phyloP scores from a whole-genome alignment of 2,797 vertebrate species.

The Labeo calbasu region DNA sequence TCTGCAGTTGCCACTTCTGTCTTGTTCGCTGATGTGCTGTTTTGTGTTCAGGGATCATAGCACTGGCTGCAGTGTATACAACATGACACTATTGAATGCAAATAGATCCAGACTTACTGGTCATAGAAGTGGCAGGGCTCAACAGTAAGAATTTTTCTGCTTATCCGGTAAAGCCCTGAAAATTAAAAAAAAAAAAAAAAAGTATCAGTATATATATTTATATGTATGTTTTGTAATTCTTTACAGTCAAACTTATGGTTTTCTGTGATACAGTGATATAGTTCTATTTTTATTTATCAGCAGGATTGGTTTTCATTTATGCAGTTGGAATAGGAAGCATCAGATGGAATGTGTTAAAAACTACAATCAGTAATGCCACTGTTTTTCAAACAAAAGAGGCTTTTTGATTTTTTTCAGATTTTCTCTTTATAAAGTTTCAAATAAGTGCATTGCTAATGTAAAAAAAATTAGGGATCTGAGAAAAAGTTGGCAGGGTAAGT shows the following conservation, averaged over 20 bases:
- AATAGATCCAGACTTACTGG: constrained; percentile 18
- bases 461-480: not conserved
- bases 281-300: too few species aligned
- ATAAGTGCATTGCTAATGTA: not conserved
- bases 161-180: too few species aligned
- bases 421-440: not conserved
- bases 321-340: too few species aligned
- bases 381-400: too few species aligned
- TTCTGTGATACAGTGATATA: too few species aligned
- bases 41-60: constrained; percentile 3
- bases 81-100: constrained; percentile 8
- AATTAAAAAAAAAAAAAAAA: too few species aligned
- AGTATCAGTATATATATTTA: too few species aligned
- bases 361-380: not conserved
- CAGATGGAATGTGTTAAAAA: too few species aligned
- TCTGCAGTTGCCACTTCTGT: constrained; percentile 14
- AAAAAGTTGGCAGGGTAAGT: not conserved
- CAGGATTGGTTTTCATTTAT: too few species aligned
- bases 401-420: not conserved
- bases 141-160: not conserved
- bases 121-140: constrained; percentile 3
- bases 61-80: not conserved
- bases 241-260: not conserved
- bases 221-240: too few species aligned
- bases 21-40: constrained; percentile 14